Evolutionary conservation across 2,888 invertebrate species (phyloP).

Genomic region (Cremastinae sp.): DNA sequence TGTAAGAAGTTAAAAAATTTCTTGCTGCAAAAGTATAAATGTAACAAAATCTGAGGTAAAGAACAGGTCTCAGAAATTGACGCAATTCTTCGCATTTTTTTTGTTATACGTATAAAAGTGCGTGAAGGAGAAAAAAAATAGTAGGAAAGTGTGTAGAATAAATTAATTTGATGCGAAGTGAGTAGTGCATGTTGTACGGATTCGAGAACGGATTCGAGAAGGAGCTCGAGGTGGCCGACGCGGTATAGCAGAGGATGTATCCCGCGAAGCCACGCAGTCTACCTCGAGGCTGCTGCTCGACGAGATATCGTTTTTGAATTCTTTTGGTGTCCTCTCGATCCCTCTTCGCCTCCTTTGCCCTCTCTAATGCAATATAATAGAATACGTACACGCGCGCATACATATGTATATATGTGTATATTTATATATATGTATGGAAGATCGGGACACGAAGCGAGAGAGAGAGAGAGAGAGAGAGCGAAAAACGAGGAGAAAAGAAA

Average conservation of each 20-base stretch:
- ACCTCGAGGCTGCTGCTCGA: constrained; percentile 35
- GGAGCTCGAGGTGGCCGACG: constrained; percentile 33
- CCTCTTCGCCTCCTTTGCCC: background rate
- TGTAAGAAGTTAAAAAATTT: no score
- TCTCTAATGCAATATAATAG: constrained; percentile 42
- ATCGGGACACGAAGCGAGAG: no score
- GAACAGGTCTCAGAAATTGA: background rate
- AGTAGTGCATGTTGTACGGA: background rate
- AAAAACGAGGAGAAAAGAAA: background rate
- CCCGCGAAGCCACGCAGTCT: constrained; percentile 59
- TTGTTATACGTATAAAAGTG: background rate
- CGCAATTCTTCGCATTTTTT: no score
- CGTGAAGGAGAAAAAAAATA: no score
- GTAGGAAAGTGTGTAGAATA: background rate
- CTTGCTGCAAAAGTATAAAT: no score
- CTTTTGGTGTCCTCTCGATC: constrained; percentile 28
- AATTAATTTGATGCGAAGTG: background rate
- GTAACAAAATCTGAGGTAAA: no score
- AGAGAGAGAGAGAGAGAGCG: no score
- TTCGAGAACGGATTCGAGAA: constrained; percentile 20
- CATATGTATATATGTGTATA: no score
- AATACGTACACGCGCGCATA: constrained; percentile 17
- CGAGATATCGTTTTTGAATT: constrained; percentile 51
- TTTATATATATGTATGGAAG: background rate
- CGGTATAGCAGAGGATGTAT: no score